phyloP scores from a whole-genome alignment of 2,797 vertebrate genomes.

The Taenioides sp. region DNA sequence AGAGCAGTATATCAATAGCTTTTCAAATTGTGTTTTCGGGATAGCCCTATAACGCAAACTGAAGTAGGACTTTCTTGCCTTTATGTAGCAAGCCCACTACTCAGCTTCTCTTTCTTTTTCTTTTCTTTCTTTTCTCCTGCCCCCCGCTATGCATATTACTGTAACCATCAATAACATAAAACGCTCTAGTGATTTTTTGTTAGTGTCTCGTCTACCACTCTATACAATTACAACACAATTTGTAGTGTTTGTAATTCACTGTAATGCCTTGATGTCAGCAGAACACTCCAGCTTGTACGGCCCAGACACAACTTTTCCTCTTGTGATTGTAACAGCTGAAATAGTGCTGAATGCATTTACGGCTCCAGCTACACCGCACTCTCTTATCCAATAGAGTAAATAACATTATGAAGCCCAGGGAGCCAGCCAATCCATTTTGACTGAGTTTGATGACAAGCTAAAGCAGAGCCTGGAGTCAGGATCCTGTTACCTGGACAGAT shows the following conservation, averaged over 20 bases:
- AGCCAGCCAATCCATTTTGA: constrained; percentile 73
- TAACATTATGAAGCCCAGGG: constrained; percentile 68
- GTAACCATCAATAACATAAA: constrained; percentile 10
- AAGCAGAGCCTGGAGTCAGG: constrained; percentile 60
- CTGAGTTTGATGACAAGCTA: constrained; percentile 71
- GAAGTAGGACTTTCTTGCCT: neutral
- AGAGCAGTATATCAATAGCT: too few relatives aligned
- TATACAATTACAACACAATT: constrained; percentile 4
- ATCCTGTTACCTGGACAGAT: constrained; percentile 57
- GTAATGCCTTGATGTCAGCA: constrained; percentile 43
- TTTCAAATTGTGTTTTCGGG: too few relatives aligned
- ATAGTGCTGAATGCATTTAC: constrained; percentile 75
- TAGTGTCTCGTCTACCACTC: constrained; percentile 1
- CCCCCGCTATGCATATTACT: neutral
- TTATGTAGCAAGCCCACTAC: neutral
- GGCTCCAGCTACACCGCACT: constrained; percentile 46
- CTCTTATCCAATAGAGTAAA: constrained; percentile 74
- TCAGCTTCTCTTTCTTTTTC: neutral
- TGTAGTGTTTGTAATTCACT: constrained; percentile 31
- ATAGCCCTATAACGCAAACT: neutral
- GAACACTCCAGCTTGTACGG: constrained; percentile 34
- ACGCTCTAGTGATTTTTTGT: constrained; percentile 6
- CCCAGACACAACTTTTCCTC: constrained; percentile 54
- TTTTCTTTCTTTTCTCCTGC: neutral
- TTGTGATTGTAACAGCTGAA: constrained; percentile 75